Evolutionary conservation across 2,888 invertebrate species (phyloP), one percentile per base, ranked within the genome.

Genomic region (Tanypteryx hageni): DNA sequence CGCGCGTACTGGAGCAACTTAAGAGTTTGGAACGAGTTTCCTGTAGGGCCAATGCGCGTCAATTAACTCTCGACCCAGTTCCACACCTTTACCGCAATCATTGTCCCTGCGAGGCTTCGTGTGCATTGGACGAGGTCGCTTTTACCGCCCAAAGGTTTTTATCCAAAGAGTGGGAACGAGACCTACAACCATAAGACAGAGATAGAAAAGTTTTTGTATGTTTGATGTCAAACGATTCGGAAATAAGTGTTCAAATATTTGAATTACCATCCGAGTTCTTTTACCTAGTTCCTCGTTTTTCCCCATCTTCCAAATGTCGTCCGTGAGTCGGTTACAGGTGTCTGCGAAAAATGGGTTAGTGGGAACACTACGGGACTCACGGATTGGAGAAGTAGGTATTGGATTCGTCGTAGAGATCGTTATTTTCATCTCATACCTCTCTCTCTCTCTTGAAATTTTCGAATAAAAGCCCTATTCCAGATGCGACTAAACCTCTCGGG

Each of bases 11-110:
- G 64, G 64, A 61, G 64, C 61, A 64, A 44, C 89, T 44, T 64
- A 44, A 89, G 18, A 68, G 89, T 89, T 44, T 44, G 89, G 64
- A 89, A 89, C 64, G 44, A 89, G 89, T 89, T 89, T 89, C 89
- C 89, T 64, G 61, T 64, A 18, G 56, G 89, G 89, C 44, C 22
- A 27, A 76, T 76, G 76, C 27, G 44, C 89, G 89, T 56, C 89
- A 44, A 64, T 89, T 89, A 89, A 64, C 61, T 89, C 76, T 64
- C 89, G 89, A 89, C 89, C 89, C 64, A 89, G 64, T 89, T 89
- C 89, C 89, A 64, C 68, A 31, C 44, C 61, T 16, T 44, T 31
- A 13, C 57, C 64, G 89, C 44, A 44, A 89, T 89, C n/a, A 44
- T 68, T 64, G 89, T 64, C 89, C 61, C 86, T 86, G 61, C n/a